phyloP scores from a whole-genome alignment of 1,140 invertebrate genomes.

The Bacillus rossius region DNA sequence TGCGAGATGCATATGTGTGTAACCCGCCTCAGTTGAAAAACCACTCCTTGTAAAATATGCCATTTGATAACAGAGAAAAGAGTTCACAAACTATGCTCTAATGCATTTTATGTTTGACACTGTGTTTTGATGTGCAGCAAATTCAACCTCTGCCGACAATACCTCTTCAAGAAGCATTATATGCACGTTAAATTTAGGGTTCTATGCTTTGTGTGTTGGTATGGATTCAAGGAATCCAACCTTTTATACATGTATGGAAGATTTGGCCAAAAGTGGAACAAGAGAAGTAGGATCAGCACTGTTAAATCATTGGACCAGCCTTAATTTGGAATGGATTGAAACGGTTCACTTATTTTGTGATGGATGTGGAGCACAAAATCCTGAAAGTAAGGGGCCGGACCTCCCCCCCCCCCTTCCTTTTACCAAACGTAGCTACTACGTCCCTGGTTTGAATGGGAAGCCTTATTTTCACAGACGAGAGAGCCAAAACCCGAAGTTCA shows the following conservation, averaged over 20 bases:
- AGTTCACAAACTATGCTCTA: neutral
- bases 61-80: neutral
- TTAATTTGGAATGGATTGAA: conserved; percentile 4
- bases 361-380: conserved; percentile 28
- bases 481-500: too few relatives aligned
- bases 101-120: neutral
- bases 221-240: conserved; percentile 21
- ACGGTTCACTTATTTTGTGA: conserved; percentile 26
- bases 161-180: conserved; percentile 25
- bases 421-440: too few relatives aligned
- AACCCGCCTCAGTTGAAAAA: too few relatives aligned
- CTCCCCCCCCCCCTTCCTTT: too few relatives aligned
- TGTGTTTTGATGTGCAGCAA: conserved; percentile 29
- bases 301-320: conserved; percentile 16
- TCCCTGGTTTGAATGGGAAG: too few relatives aligned
- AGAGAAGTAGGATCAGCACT: conserved; percentile 24
- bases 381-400: too few relatives aligned
- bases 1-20: too few relatives aligned
- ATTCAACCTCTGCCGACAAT: conserved; percentile 22
- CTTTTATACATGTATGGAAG: conserved; percentile 28
- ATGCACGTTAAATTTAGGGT: conserved; percentile 24
- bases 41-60: too few relatives aligned
- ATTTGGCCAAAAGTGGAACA: conserved; percentile 19
- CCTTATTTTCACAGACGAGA: too few relatives aligned
- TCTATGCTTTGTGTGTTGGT: conserved; percentile 24